phyloP scores from a whole-genome alignment of 2,888 invertebrate species.

The Camponotus fellah region DNA sequence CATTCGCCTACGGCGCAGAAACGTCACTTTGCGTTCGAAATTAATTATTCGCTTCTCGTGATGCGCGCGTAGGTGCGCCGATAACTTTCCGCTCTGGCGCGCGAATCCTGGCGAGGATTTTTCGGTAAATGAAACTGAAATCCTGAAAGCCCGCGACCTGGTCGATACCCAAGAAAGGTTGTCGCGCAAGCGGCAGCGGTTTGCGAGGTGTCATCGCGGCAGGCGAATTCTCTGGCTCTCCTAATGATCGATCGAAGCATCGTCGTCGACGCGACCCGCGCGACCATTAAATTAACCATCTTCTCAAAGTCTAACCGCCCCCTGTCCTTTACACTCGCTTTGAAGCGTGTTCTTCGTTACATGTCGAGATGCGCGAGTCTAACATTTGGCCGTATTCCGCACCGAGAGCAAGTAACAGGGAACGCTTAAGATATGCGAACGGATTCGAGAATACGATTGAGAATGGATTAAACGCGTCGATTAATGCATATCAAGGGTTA shows the following conservation, averaged over 20 bases:
- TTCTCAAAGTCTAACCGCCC: slow-evolving; percentile 70
- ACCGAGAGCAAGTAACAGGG: neutral
- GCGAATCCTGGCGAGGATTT: slow-evolving; percentile 62
- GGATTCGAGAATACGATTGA: neutral
- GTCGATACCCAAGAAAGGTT: slow-evolving; percentile 36
- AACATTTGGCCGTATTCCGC: slow-evolving; percentile 32
- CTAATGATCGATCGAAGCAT: slow-evolving; percentile 70
- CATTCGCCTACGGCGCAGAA: slow-evolving; percentile 35
- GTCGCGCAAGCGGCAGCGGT: slow-evolving; percentile 54
- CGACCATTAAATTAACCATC: slow-evolving; percentile 74
- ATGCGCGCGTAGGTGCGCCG: neutral
- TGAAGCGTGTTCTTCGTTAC: slow-evolving; percentile 54
- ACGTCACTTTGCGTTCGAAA: slow-evolving; percentile 58
- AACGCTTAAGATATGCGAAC: neutral
- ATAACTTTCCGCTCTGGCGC: slow-evolving; percentile 53
- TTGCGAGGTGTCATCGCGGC: slow-evolving; percentile 7
- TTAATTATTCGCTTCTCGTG: slow-evolving; percentile 63
- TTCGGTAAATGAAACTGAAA: slow-evolving; percentile 61
- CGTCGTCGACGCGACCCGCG: slow-evolving; percentile 40
- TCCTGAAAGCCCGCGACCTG: neutral
- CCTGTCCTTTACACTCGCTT: slow-evolving; percentile 65
- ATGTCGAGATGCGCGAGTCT: slow-evolving; percentile 6
- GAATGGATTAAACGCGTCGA: neutral
- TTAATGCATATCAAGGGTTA: neutral
- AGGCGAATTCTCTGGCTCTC: slow-evolving; percentile 44